Percentiles rank a stretch among this genome's conserved stretches.
Conservation (phyloP, 2,797 vertebrate species). For the Artibeus jamaicensis region DNA sequence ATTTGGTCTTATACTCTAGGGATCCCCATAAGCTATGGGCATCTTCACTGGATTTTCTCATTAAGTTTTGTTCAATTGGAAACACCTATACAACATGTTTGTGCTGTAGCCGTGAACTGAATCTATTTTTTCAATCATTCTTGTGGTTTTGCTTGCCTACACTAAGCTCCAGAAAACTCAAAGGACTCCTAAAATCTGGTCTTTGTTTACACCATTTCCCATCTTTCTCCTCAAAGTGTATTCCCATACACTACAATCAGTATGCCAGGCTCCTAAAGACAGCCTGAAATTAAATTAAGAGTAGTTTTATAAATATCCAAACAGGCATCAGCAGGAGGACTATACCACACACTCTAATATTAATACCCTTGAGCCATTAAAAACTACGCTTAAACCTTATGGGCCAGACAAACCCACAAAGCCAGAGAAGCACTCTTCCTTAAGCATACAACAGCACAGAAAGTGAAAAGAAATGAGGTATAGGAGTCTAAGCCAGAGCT, state of each 20-base stretch:
- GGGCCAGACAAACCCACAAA: slow-evolving; percentile 20
- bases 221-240: slow-evolving; percentile 23
- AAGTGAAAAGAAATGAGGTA: not conserved
- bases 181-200: not conserved
- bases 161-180: slow-evolving; percentile 2
- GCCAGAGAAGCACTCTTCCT: not conserved
- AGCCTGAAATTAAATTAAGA: not conserved
- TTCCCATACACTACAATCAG: not conserved
- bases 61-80: not conserved
- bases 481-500: not conserved
- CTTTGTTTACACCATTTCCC: slow-evolving; percentile 1
- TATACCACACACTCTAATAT: slow-evolving; percentile 16
- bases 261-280: not conserved
- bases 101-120: not conserved
- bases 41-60: not conserved
- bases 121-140: slow-evolving; percentile 19
- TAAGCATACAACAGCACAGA: not conserved
- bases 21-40: not conserved
- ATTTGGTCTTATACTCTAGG: not conserved
- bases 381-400: slow-evolving; percentile 6
- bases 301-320: not conserved
- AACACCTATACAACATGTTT: not conserved
- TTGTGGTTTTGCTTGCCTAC: slow-evolving; percentile 2
- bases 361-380: slow-evolving; percentile 29
- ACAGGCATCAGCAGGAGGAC: not conserved